Conservation (phyloP, 1,140 invertebrate species). For the Rhopalosiphum maidis region DNA sequence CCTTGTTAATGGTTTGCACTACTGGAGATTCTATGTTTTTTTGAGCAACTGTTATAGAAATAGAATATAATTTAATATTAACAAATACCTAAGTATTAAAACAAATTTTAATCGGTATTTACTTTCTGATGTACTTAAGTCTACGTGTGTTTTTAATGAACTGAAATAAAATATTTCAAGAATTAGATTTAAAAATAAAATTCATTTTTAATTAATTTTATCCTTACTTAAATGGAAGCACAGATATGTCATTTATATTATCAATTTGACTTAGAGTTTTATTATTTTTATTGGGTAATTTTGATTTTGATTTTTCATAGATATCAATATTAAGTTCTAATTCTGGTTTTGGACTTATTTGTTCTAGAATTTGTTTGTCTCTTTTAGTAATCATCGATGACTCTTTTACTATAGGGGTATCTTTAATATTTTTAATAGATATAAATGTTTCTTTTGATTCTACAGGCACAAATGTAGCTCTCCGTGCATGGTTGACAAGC, state of each 20-base stretch:
- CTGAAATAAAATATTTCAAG: conserved; percentile 22
- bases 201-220: not conserved
- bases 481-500: not conserved
- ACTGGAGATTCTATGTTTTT: not conserved
- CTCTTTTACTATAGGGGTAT: not conserved
- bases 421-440: not conserved
- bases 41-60: not conserved
- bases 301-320: not conserved
- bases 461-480: not conserved
- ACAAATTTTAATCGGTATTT: not conserved
- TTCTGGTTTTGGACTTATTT: not conserved
- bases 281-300: not conserved
- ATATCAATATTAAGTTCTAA: conserved; percentile 1
- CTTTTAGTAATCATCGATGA: not conserved
- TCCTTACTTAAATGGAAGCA: conserved; percentile 12
- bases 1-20: not conserved
- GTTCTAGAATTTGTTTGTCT: not conserved
- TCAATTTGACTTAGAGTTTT: not conserved
- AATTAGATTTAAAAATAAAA: not conserved
- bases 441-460: conserved; percentile 12
- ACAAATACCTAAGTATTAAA: not conserved
- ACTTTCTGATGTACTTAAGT: not conserved
- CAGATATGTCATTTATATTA: not conserved
- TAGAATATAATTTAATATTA: not conserved
- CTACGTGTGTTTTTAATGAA: not conserved